Evolutionary conservation across 2,113 vertebrate species (phyloP), one percentile per base, ranked within the genome.

Genomic region (Felis chaus): DNA sequence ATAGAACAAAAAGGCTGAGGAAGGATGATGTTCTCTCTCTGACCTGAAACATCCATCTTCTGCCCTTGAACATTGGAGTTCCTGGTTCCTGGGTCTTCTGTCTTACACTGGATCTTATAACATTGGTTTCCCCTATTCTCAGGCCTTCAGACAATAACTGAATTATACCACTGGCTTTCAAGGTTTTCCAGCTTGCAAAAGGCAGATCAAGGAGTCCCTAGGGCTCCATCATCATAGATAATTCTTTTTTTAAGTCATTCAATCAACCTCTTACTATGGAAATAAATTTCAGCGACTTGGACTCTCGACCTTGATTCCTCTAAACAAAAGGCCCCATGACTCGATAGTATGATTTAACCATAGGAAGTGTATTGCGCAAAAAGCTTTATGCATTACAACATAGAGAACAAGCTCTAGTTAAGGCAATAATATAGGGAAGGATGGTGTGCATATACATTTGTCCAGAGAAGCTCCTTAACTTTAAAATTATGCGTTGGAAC

Each of bases 181-280:
- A 33, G 25, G 39, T 50, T 94, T 29, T 86, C 41, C 53, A 76
- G 27, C n/a, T 78, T 65, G 41, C 18, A 65, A 29, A 85, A 31
- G 55, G 31, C 6, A 88, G 50, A 50, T 66, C n/a, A 2, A 50
- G 41, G 53, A 55, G 39, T 6, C 50, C 48, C 13, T 9, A 50
- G 63, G 25, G 4, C 25, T 85, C 50, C 29, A 18, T 31, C 69
- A 39, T 4, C 10, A 69, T 36, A 25, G 31, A 63, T 31, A 18
- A 41, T 45, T 18, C 4, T 82, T 41, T 66, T 83, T 66, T 16
- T 33, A 89, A 36, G 45, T 71, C 25, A 84, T 94, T 90, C 50
- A 83, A 19, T 69, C 41, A 96, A 79, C 13, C 41, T 92, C 95
- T 80, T 84, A 96, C 88, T 95, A 88, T 36, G 94, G 84, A 1